Base-by-base conservation (phyloP, 2,888 invertebrate species). In the Charanyca ferruginea region DNA sequence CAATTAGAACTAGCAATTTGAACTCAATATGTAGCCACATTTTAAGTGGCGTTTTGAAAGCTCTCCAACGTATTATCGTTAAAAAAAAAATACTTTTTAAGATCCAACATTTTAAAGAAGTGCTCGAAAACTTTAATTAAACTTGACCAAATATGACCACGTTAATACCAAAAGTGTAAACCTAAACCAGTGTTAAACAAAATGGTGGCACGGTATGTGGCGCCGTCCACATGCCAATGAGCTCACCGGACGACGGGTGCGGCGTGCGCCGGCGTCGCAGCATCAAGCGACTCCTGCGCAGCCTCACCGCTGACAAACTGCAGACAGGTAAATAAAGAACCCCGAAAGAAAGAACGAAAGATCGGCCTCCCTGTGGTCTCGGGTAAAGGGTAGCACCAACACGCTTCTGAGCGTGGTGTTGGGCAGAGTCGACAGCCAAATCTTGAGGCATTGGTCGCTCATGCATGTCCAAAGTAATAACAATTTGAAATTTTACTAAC, bases 251-350 rank as follows among this genome's bases (percentile, higher is more conserved):
- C 72, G 94, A 92, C 58, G 84, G 86, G 32, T 76, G 87, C 83
- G 94, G 92, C 83, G 94, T 95, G 84, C 92, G 94, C 25, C 92
- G 96, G 41, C 90, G 95, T 38, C 91, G 95, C 83, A 96, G 95
- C 90, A 94, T 96, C 91, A 95, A 95, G 87, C 88, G 95, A 44
- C 90, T 95, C 52, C 83, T 95, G 89, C 88, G 96, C 75, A 95
- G 95, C 77, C 93, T 96, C 80, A 96, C 96, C 1, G 90, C 95
- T 0, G 96, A 96, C 71, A 93, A 93, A 71, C 88, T 95, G 67
- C 95, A 93, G 69, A 91, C 94, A 90, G 93, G 93, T 93, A 76
- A 58, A 54, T 0, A 4, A 42, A 1, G 32, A 9, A n/a, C n/a
- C n/a, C n/a, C n/a, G n/a, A n/a, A n/a, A n/a, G n/a, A n/a, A n/a